These are phyloP conservation scores for Centropus unirufus DNA, from an alignment of 2,113 vertebrate genomes.

Conservation along the genomic window DNA sequence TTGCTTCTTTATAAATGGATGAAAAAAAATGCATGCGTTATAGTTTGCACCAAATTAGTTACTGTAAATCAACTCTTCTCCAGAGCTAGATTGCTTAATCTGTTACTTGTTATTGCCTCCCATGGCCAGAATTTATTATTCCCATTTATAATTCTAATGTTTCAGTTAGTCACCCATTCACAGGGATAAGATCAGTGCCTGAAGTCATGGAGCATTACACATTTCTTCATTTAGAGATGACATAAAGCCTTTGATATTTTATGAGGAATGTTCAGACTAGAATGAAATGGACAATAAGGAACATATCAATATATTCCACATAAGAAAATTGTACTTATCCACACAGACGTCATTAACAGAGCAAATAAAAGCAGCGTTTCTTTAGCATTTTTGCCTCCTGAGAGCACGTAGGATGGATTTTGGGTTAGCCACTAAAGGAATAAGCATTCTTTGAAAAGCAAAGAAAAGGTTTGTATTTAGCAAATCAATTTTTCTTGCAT, in stretches of 20 bases:
- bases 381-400: neutral
- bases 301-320: slow-evolving; percentile 26
- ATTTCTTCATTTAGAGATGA: slow-evolving; percentile 52
- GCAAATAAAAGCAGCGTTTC: neutral
- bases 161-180: slow-evolving; percentile 62
- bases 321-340: neutral
- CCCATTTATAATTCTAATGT: slow-evolving; percentile 64
- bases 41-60: slow-evolving; percentile 22
- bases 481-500: slow-evolving; percentile 68
- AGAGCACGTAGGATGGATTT: neutral
- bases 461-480: slow-evolving; percentile 48
- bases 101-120: slow-evolving; percentile 54
- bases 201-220: slow-evolving; percentile 45
- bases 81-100: slow-evolving; percentile 23
- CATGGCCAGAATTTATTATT: slow-evolving; percentile 59
- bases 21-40: slow-evolving; percentile 48
- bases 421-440: slow-evolving; percentile 12
- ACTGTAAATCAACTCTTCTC: slow-evolving; percentile 37
- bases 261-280: slow-evolving; percentile 44
- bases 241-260: slow-evolving; percentile 66
- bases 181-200: slow-evolving; percentile 58
- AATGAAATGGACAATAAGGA: neutral
- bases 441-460: slow-evolving; percentile 31
- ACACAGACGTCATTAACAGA: neutral
- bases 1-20: slow-evolving; percentile 43